phyloP scores from a whole-genome alignment of 2,888 invertebrate genomes.

The Phyllotreta cruciferae region DNA sequence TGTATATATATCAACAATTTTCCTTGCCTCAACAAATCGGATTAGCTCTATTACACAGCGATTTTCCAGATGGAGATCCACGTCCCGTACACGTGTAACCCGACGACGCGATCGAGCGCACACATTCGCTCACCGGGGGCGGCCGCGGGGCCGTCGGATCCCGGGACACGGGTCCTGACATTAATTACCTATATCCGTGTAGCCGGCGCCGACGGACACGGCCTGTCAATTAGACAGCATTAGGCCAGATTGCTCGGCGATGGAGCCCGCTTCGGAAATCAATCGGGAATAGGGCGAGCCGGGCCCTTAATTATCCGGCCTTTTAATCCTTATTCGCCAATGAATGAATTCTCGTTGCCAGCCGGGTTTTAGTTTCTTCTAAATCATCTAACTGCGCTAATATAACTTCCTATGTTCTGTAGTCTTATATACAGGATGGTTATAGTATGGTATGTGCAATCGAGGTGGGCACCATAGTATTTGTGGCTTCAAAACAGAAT shows the following conservation, averaged over 20 bases:
- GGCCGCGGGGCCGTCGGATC: constrained; percentile 15
- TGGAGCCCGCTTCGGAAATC: constrained; percentile 18
- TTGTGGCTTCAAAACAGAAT: neutral
- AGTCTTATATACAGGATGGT: too few relatives aligned
- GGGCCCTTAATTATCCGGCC: neutral
- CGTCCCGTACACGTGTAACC: too few relatives aligned
- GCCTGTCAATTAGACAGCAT: constrained; percentile 62
- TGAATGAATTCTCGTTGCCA: neutral
- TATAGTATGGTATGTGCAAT: too few relatives aligned
- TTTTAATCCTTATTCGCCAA: constrained; percentile 5
- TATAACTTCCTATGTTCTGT: too few relatives aligned
- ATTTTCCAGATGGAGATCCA: too few relatives aligned
- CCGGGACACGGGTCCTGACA: constrained; percentile 60
- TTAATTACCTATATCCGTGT: constrained; percentile 62
- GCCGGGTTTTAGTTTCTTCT: neutral
- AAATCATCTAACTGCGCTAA: too few relatives aligned
- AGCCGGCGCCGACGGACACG: constrained; percentile 59
- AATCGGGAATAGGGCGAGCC: neutral
- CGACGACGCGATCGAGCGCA: constrained; percentile 25
- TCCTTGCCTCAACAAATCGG: constrained; percentile 18
- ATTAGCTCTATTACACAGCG: too few relatives aligned
- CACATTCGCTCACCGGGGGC: constrained; percentile 45
- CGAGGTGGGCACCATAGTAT: too few relatives aligned
- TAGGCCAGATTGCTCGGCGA: constrained; percentile 48
- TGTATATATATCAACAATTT: too few relatives aligned